These are phyloP conservation scores for Drosophila anomalata DNA, from an alignment of 2,888 invertebrate species.

Conservation along the genomic window DNA sequence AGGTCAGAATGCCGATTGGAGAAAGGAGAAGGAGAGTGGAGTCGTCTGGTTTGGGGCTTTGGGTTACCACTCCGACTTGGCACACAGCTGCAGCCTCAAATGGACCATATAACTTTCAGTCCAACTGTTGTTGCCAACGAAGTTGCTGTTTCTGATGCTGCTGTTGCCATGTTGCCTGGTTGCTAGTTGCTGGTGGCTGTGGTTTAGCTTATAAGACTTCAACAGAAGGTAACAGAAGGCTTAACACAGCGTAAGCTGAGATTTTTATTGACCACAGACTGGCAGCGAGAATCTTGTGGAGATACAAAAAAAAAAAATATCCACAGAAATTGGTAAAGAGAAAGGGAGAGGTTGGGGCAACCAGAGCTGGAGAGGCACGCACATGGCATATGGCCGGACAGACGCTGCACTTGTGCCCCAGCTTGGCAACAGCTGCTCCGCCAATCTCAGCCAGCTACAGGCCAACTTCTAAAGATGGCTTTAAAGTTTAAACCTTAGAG, in stretches of 20 bases:
- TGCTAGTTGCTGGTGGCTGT: slow-evolving; percentile 54
- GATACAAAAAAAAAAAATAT: slow-evolving; percentile 30
- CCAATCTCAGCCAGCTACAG: slow-evolving; percentile 37
- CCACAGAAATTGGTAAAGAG: background rate
- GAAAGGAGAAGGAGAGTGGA: slow-evolving; percentile 18
- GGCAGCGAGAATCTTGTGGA: slow-evolving; percentile 55
- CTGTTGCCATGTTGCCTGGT: slow-evolving; percentile 52
- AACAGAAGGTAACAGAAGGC: slow-evolving; percentile 68
- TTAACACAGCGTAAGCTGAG: slow-evolving; percentile 61
- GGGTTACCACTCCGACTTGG: slow-evolving; percentile 36
- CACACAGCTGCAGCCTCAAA: slow-evolving; percentile 77
- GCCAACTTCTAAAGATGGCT: background rate
- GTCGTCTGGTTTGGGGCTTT: slow-evolving; percentile 35
- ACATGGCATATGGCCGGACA: slow-evolving; percentile 49
- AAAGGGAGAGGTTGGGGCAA: slow-evolving; percentile 17
- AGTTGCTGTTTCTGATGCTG: slow-evolving; percentile 22
- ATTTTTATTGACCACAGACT: slow-evolving; percentile 72
- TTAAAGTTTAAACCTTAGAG: background rate
- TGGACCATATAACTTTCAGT: slow-evolving; percentile 76
- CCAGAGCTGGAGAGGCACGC: slow-evolving; percentile 33
- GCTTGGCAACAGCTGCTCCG: slow-evolving; percentile 39
- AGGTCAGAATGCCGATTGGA: slow-evolving; percentile 41
- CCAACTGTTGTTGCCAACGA: slow-evolving; percentile 64
- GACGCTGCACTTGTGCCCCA: slow-evolving; percentile 65
- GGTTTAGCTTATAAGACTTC: slow-evolving; percentile 78